A percentile compares a stretch with the other conserved stretches of the same genome.
Evolutionary conservation across 2,797 vertebrate genomes (phyloP).

Genomic region (Crocodylus rhombifer): DNA sequence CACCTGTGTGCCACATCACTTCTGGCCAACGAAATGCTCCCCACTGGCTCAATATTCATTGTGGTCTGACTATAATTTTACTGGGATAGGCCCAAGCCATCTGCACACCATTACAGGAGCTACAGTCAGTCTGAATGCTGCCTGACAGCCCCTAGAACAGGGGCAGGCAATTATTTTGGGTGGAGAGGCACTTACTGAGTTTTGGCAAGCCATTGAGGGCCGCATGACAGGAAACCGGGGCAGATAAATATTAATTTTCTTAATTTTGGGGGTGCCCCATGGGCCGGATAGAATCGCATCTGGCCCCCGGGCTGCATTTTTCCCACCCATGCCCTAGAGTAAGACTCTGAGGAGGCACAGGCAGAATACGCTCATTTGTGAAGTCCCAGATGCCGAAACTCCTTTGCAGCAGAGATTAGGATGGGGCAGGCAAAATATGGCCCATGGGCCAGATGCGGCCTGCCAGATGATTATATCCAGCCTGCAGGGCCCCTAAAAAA

Average conservation of each 20-base stretch:
- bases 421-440: not conserved
- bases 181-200: no score
- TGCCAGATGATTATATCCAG: no score
- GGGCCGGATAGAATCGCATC: no score
- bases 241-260: no score
- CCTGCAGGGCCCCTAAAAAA: no score
- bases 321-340: not conserved
- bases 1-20: not conserved
- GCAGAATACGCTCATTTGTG: not conserved
- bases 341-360: not conserved
- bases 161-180: no score
- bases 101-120: not conserved
- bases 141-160: not conserved
- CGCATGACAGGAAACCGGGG: no score
- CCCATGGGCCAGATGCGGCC: no score
- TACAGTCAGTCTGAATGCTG: not conserved
- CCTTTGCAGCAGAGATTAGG: not conserved
- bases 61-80: not conserved
- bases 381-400: not conserved
- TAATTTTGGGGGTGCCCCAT: no score
- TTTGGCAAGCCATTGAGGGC: no score
- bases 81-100: not conserved
- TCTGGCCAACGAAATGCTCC: not conserved
- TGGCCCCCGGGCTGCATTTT: no score
- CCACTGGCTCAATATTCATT: not conserved